A percentile compares a stretch with the other conserved stretches of the same genome.
These are phyloP conservation scores for Procapra przewalskii DNA, from an alignment of 2,113 vertebrate species.

Conservation along the genomic window DNA sequence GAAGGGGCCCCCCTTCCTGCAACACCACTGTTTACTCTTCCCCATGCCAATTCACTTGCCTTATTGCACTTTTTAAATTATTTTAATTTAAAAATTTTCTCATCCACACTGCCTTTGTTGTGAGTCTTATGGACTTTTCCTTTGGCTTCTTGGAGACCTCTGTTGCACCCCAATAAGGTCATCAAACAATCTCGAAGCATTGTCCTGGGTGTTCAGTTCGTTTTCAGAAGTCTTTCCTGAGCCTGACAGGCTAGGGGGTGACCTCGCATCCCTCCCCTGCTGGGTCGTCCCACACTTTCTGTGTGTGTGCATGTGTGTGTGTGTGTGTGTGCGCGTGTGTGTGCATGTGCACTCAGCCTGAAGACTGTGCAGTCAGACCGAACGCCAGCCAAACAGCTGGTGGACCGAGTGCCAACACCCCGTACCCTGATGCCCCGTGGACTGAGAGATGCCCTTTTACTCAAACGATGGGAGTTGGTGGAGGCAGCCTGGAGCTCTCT, in stretches of 20 bases:
- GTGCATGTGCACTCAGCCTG: no score
- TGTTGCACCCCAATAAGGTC: background rate
- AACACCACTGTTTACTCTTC: background rate
- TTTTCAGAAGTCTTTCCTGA: background rate
- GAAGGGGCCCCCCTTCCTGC: background rate
- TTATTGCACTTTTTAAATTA: background rate
- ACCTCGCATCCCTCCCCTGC: rapidly evolving
- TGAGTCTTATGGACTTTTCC: background rate
- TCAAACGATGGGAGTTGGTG: rapidly evolving
- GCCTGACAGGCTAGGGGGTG: background rate
- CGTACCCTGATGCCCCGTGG: rapidly evolving
- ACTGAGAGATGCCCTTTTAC: no score
- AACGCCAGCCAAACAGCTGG: background rate
- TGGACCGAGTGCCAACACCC: rapidly evolving
- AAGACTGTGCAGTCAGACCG: background rate
- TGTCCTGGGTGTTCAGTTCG: background rate
- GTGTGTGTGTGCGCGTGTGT: no score
- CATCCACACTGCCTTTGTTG: background rate
- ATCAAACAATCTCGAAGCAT: background rate
- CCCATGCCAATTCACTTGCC: background rate
- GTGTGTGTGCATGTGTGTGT: background rate
- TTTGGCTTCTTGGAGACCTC: background rate
- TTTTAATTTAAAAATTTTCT: background rate
- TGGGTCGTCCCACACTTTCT: background rate
- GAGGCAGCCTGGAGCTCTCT: background rate